Evolutionary conservation across 2,113 vertebrate genomes (phyloP), one percentile per base, ranked within the genome.

Genomic region (Eptesicus fuscus): DNA sequence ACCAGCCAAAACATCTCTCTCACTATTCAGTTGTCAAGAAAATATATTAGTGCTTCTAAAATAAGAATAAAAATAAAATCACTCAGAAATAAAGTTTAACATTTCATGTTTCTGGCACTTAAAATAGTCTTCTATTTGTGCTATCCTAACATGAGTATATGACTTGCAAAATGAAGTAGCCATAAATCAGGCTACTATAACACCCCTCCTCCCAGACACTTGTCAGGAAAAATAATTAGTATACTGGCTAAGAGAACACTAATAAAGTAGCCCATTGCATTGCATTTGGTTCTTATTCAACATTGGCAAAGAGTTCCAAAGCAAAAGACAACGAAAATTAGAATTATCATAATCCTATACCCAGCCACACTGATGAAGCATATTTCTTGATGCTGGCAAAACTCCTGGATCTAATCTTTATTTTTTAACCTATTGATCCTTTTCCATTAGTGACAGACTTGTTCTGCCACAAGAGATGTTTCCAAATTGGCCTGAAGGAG

Each of bases 81-180:
- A 84, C 67, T 96, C 95, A 73, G 69, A 92, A 92, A 82, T 92
- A 96, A 97, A 97, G 76, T 96, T 98, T 96, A 96, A 95, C 95
- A 93, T 77, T 79, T 56, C 93, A 87, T 95, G 37, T 90, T 97
- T 97, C 97, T 97, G 93, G 94, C 96, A 84, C 92, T 97, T 96
- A 51, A 53, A 97, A 93, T 93, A 94, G 80, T 91, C 94, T 83
- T 97, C 77, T 96, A 95, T 96, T 96, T 97, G 89, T 94, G 73
- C 80, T 78, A 93, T 83, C 91, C 93, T 95, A 95, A 91, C 86
- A 85, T 71, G 91, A 97, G 90, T 87, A 85, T 44, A 77, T 97
- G 63, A 96, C 88, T 97, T 96, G 88, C 95, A 96, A 94, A 96
- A 63, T 0, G n/a, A 94, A 97, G 92, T 96, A 95, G 93, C 93